Percentiles rank a stretch among this genome's conserved stretches.
Conservation (phyloP, 1,140 invertebrate genomes). For the Sinonovacula constricta region DNA sequence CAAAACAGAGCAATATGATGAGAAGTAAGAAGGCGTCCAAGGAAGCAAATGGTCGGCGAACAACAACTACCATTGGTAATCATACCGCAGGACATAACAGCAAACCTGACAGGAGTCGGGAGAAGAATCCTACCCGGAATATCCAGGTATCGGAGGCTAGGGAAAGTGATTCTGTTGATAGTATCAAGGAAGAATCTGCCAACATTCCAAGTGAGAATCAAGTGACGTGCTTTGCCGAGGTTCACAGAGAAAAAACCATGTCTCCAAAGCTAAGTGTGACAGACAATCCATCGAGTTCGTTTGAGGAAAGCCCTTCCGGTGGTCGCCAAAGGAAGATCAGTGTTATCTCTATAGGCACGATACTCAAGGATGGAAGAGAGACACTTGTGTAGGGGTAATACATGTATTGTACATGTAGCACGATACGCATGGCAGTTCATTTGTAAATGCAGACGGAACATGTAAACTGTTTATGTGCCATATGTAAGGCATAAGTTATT, state of each 20-base stretch:
- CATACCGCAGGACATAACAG: slow-evolving; percentile 2
- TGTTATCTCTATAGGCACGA: slow-evolving; percentile 33
- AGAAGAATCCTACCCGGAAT: slow-evolving; percentile 22
- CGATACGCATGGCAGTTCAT: no score
- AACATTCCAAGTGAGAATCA: no score
- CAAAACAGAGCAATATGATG: no score
- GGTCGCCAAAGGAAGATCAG: slow-evolving; percentile 36
- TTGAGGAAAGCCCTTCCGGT: not conserved
- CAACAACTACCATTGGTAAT: no score
- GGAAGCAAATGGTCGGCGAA: no score
- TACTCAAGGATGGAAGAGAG: slow-evolving; percentile 28
- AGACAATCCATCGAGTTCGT: no score
- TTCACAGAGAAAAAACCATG: slow-evolving; percentile 67
- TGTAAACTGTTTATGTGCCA: no score
- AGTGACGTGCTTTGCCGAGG: slow-evolving; percentile 69
- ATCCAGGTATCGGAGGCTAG: slow-evolving; percentile 24
- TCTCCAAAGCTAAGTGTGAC: no score
- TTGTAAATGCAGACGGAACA: no score
- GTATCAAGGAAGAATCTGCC: not conserved
- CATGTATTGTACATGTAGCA: no score
- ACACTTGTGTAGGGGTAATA: slow-evolving; percentile 24
- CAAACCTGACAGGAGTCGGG: slow-evolving; percentile 10
- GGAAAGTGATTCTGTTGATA: slow-evolving; percentile 14
- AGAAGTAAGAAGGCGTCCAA: no score
- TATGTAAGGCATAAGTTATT: no score